Evolutionary conservation across 2,113 vertebrate genomes (phyloP), one percentile per base, ranked within the genome.

Genomic region (Nansenia antarctica): DNA sequence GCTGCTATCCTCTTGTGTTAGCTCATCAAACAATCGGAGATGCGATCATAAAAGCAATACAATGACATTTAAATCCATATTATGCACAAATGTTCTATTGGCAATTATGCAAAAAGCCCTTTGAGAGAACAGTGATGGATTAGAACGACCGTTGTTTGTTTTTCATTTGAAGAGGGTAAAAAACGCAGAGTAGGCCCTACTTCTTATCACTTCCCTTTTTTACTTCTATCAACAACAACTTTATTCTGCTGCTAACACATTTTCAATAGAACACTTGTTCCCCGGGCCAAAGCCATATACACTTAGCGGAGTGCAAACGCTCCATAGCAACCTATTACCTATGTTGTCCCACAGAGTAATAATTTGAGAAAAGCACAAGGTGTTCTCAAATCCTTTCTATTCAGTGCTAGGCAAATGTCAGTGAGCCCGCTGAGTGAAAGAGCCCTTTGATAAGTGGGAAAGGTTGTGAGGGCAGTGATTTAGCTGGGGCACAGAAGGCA

Each of bases 381-480:
- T 42, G 42, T 61, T 61, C 45, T n/a, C 14, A 83, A 85, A 83
- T 79, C 69, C 73, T 86, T 87, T 85, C 81, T 87, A 68, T 70
- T 57, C 53, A 65, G 83, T 81, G 83, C 83, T 86, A 85, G 75
- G 84, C 81, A 86, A 87, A 88, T 86, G 85, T 90, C 86, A 86
- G 83, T 64, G 83, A 84, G 79, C 81, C 87, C 69, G 62, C 53
- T 78, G 86, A 63, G 85, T 74, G 82, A 87, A 84, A 80, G 83
- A 86, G 77, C 58, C 72, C 81, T 78, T 87, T 83, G 85, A 85
- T 84, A 84, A 47, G 80, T 84, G 83, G 87, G 83, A 89, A 87
- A 86, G 85, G 85, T 89, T 89, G 82, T 62, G 82, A 74, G 81
- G 86, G 83, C 67, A 74, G 83, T 88, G 82, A 85, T 85, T 86